Evolutionary conservation across 2,797 vertebrate species (phyloP).

Genomic region (Loriculus beryllinus): DNA sequence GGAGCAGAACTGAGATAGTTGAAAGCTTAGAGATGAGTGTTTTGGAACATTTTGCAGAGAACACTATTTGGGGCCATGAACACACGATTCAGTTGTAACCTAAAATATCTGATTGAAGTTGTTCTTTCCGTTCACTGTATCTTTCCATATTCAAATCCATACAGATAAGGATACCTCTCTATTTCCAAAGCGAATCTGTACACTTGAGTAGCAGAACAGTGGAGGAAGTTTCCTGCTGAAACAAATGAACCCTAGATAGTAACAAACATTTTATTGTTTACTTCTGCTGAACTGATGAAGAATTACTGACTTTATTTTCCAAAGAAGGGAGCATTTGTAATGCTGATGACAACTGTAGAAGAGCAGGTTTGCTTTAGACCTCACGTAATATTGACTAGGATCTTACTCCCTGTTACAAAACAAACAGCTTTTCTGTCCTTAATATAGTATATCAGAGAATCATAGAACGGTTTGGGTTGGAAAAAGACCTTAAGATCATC

Average conservation of each 20-base stretch:
- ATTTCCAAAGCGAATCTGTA: constrained; percentile 30
- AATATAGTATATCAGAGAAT: not conserved
- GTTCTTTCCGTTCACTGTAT: constrained; percentile 40
- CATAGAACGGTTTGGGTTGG: not conserved
- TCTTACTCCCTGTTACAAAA: not conserved
- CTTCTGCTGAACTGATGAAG: not conserved
- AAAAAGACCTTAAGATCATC: not conserved
- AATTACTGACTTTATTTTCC: not conserved
- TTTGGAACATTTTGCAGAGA: constrained; percentile 31
- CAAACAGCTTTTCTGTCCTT: not conserved
- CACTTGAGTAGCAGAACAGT: not conserved
- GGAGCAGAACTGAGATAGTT: not conserved
- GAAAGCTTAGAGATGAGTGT: constrained; percentile 15
- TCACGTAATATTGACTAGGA: not conserved
- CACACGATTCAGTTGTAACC: not conserved
- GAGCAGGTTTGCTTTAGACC: not conserved
- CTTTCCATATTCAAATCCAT: constrained; percentile 30
- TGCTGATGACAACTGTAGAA: not conserved
- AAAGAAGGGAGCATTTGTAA: not conserved
- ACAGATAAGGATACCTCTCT: constrained; percentile 1
- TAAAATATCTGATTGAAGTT: constrained; percentile 41
- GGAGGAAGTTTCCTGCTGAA: not conserved
- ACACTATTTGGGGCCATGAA: not conserved
- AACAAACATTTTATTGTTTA: not conserved
- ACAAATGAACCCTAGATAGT: not conserved